phyloP scores from a whole-genome alignment of 1,140 invertebrate genomes.

The Bombus terrestris region DNA sequence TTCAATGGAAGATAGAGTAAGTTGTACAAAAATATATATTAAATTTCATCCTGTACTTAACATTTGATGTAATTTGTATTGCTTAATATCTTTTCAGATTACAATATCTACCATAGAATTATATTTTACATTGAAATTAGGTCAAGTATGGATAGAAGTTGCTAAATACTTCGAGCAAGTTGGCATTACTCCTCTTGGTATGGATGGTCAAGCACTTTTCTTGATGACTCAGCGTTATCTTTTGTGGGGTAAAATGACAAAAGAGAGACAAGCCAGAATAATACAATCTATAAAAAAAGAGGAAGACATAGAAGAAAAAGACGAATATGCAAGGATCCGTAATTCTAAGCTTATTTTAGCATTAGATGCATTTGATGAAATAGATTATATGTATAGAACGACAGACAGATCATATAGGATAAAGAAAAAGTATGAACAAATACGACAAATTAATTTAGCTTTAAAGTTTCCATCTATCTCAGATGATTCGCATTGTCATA shows the following conservation, averaged over 20 bases:
- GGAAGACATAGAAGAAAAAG: conserved; percentile 56
- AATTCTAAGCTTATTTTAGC: conserved; percentile 59
- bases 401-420: conserved; percentile 62
- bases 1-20: conserved; percentile 68
- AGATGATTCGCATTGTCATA: conserved; percentile 50
- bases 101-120: conserved; percentile 67
- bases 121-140: conserved; percentile 70
- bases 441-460: conserved; percentile 36
- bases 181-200: conserved; percentile 62
- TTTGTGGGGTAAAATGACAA: conserved; percentile 51
- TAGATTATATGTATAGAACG: conserved; percentile 68
- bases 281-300: conserved; percentile 7
- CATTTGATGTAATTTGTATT: too few relatives aligned
- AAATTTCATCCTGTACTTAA: neutral
- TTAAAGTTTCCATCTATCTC: conserved; percentile 46
- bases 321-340: conserved; percentile 63
- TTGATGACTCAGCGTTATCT: conserved; percentile 68
- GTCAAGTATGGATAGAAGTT: conserved; percentile 72
- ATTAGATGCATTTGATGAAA: conserved; percentile 63
- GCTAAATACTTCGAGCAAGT: conserved; percentile 61
- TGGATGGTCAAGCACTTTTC: conserved; percentile 69
- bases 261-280: conserved; percentile 62
- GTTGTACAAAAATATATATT: neutral
- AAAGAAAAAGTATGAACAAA: conserved; percentile 57
- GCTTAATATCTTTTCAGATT: conserved; percentile 54